phyloP scores from a whole-genome alignment of 2,797 vertebrate species.

The Loris lydekkerianus region DNA sequence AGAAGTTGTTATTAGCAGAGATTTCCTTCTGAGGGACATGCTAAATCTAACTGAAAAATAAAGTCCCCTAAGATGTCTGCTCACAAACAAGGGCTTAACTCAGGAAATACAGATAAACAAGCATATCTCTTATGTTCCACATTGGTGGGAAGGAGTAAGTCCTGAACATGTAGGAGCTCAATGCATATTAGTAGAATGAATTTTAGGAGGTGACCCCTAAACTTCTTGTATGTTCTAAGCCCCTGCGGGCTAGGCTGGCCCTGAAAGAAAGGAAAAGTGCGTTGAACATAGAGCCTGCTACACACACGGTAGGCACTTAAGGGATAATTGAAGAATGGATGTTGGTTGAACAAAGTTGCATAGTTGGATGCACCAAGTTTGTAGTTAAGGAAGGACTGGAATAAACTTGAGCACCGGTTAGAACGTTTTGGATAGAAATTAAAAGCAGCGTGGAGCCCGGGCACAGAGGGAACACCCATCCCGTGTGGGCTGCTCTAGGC shows the following conservation, averaged over 20 bases:
- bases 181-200: background rate
- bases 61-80: slow-evolving; percentile 13
- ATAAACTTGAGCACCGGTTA: slow-evolving; percentile 47
- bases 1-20: background rate
- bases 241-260: background rate
- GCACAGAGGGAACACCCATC: background rate
- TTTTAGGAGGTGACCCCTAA: slow-evolving; percentile 39
- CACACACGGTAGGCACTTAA: background rate
- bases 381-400: background rate
- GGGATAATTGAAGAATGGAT: background rate
- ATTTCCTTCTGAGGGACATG: background rate
- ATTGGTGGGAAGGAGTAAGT: background rate
- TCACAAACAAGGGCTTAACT: background rate
- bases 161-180: background rate
- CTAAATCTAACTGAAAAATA: background rate
- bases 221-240: background rate
- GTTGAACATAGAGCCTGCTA: background rate
- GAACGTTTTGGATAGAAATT: background rate
- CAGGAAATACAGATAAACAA: background rate
- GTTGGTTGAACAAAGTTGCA: slow-evolving; percentile 45
- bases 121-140: background rate
- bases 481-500: background rate
- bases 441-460: background rate
- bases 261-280: background rate
- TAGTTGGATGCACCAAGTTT: background rate